A percentile compares a stretch with the other conserved stretches of the same genome.
Evolutionary conservation across 2,113 vertebrate species (phyloP).

Genomic region (Motacilla tschutschensis): DNA sequence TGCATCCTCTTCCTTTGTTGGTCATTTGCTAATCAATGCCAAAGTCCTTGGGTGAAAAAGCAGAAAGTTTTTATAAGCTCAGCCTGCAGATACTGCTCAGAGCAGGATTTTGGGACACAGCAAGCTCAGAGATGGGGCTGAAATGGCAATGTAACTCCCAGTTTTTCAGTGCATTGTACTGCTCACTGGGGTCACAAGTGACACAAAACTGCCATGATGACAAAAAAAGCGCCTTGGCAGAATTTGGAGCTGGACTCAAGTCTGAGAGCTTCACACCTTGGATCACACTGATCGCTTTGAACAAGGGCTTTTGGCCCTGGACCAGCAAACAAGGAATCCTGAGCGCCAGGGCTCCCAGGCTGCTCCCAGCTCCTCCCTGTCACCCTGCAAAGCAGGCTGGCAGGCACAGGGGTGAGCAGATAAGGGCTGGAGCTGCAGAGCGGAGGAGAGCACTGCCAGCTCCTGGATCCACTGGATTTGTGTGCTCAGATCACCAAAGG

Average conservation of each 20-base stretch:
- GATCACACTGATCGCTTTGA: background rate
- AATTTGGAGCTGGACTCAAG: background rate
- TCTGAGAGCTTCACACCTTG: background rate
- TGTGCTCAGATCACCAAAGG: background rate
- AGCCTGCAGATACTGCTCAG: background rate
- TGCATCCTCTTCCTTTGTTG: background rate
- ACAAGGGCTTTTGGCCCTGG: fast-evolving
- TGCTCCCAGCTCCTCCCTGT: background rate
- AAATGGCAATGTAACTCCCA: background rate
- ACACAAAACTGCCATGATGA: background rate
- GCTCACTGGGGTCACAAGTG: background rate
- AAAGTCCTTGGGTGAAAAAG: background rate
- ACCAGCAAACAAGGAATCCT: background rate
- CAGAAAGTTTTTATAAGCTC: background rate
- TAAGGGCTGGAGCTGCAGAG: background rate
- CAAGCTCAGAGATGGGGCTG: background rate
- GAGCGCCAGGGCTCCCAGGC: background rate
- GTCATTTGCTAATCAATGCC: background rate
- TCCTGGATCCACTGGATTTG: background rate
- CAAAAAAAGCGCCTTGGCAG: background rate
- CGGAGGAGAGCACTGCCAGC: background rate
- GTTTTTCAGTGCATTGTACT: background rate
- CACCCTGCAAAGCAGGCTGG: background rate
- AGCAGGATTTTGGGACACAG: background rate
- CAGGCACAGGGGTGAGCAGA: background rate